Evolutionary conservation across 2,888 invertebrate genomes (phyloP).

Genomic region (Drosophila colorata): DNA sequence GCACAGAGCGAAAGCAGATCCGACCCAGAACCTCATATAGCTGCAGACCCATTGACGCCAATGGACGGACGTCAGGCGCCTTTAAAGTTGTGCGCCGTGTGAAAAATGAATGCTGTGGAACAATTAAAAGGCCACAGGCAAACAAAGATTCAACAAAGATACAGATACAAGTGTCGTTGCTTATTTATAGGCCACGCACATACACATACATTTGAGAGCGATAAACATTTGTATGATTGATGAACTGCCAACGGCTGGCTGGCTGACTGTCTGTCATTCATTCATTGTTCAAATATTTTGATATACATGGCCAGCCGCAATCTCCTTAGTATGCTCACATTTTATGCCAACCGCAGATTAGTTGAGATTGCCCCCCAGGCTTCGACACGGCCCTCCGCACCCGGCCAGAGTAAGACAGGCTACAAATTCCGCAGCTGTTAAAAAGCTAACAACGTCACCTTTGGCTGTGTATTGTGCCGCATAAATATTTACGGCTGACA

Average conservation of each 20-base stretch:
- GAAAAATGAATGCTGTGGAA: conserved; percentile 68
- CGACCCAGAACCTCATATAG: conserved; percentile 22
- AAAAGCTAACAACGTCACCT: conserved; percentile 78
- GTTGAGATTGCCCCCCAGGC: conserved; percentile 61
- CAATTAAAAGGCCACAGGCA: conserved; percentile 65
- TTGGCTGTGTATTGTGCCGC: conserved; percentile 62
- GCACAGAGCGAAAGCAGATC: conserved; percentile 19
- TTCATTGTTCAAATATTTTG: conserved; percentile 70
- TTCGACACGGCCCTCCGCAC: background rate
- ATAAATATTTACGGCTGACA: conserved; percentile 77
- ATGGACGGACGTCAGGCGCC: conserved; percentile 31
- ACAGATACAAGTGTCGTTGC: conserved; percentile 41
- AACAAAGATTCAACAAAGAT: conserved; percentile 32
- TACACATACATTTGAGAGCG: conserved; percentile 34
- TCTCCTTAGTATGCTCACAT: conserved; percentile 42
- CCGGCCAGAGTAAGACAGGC: conserved; percentile 58
- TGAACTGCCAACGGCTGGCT: conserved; percentile 57
- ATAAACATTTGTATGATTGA: conserved; percentile 74
- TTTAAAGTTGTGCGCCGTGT: conserved; percentile 61
- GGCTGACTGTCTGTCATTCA: conserved; percentile 28
- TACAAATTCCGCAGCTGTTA: conserved; percentile 78
- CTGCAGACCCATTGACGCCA: conserved; percentile 69
- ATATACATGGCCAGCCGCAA: conserved; percentile 38
- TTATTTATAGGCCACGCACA: conserved; percentile 55
- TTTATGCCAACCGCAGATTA: conserved; percentile 77